phyloP scores from a whole-genome alignment of 2,888 invertebrate genomes.

The Hypercompe scribonia region DNA sequence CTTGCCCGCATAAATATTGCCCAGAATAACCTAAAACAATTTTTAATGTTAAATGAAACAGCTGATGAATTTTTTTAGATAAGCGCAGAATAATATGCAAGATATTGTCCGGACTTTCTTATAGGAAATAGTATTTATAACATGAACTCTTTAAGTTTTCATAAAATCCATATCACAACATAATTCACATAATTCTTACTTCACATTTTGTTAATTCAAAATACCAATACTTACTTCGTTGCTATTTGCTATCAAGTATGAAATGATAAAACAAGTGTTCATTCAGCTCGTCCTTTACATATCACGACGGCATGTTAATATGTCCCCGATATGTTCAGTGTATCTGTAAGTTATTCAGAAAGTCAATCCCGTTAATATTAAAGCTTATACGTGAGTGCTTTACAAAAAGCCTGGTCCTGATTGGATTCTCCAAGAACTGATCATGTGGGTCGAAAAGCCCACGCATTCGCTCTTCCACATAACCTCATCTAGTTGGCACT shows the following conservation, averaged over 20 bases:
- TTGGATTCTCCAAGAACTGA: no score
- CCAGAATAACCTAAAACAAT: no score
- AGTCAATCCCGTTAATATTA: background rate
- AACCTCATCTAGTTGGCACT: no score
- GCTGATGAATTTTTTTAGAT: no score
- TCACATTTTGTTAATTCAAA: background rate
- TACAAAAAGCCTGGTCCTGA: no score
- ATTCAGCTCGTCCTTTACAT: constrained; percentile 24
- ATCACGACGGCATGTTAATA: constrained; percentile 24
- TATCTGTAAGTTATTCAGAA: constrained; percentile 8
- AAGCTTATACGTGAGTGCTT: background rate
- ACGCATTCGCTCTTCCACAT: no score
- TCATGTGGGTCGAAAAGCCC: no score
- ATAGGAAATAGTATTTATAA: background rate
- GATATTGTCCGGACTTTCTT: background rate
- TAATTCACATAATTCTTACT: background rate
- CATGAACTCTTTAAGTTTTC: no score
- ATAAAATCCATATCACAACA: background rate
- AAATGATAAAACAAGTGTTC: constrained; percentile 20
- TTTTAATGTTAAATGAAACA: no score
- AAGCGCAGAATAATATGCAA: no score
- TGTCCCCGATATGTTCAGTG: background rate
- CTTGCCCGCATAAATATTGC: no score
- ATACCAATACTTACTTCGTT: constrained; percentile 7
- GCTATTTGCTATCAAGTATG: constrained; percentile 6